These are phyloP conservation scores for Microplitis mediator DNA, from an alignment of 1,140 invertebrate genomes.

Conservation along the genomic window DNA sequence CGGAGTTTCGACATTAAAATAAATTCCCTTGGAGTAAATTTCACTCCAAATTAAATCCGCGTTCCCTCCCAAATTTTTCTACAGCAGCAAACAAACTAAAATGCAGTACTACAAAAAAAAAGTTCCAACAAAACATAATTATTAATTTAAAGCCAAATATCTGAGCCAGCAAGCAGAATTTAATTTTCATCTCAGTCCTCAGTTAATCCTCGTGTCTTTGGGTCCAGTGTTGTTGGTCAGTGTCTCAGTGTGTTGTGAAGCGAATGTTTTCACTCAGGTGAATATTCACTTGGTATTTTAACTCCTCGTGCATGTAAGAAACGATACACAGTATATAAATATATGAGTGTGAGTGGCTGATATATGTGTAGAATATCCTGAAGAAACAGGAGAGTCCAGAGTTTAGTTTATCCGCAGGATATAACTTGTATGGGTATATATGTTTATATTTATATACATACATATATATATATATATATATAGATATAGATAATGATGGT, in stretches of 20 bases:
- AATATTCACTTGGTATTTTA: constrained; percentile 27
- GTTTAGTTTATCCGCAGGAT: neutral
- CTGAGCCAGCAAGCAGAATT: neutral
- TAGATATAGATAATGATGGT: neutral
- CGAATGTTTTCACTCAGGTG: constrained; percentile 39
- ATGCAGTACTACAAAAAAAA: too few relatives aligned
- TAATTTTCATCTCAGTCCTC: neutral
- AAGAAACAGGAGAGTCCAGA: neutral
- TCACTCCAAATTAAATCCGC: too few relatives aligned
- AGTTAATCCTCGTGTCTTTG: neutral
- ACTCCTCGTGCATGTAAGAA: constrained; percentile 4
- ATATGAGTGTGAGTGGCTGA: constrained; percentile 58
- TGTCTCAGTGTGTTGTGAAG: constrained; percentile 35
- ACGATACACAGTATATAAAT: constrained; percentile 25
- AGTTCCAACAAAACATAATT: too few relatives aligned
- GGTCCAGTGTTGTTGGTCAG: constrained; percentile 35
- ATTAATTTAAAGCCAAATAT: too few relatives aligned
- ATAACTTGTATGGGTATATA: neutral
- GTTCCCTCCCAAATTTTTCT: too few relatives aligned
- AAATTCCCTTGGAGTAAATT: too few relatives aligned
- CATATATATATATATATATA: too few relatives aligned
- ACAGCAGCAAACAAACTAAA: too few relatives aligned
- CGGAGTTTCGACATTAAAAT: too few relatives aligned
- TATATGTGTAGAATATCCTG: neutral
- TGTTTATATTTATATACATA: too few relatives aligned